Percentiles rank a stretch among this genome's conserved stretches.
These are phyloP conservation scores for Nymphalis c-album DNA, from an alignment of 2,888 invertebrate genomes.

Conservation along the genomic window DNA sequence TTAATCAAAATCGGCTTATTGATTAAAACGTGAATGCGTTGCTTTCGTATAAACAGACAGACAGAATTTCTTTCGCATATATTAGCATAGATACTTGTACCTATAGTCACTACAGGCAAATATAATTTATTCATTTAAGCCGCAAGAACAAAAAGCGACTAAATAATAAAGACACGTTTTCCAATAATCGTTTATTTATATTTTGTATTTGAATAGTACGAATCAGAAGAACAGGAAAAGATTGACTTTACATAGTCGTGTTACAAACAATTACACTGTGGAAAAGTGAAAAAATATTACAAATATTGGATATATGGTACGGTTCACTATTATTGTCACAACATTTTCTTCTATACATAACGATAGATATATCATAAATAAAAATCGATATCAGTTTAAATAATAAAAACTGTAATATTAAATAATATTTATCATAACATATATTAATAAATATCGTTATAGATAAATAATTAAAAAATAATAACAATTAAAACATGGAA, in stretches of 20 bases:
- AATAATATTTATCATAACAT: too few species aligned
- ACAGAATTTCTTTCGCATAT: too few species aligned
- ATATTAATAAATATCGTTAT: neutral
- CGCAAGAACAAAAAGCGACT: too few species aligned
- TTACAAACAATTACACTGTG: slow-evolving; percentile 53
- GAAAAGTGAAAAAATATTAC: slow-evolving; percentile 76
- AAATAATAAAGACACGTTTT: slow-evolving; percentile 11
- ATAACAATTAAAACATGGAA: neutral
- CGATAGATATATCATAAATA: neutral
- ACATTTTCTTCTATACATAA: slow-evolving; percentile 32
- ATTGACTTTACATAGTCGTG: slow-evolving; percentile 30
- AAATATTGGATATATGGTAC: slow-evolving; percentile 50
- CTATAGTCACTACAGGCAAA: too few species aligned
- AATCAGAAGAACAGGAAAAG: slow-evolving; percentile 41
- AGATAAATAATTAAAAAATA: neutral
- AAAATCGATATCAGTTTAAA: neutral
- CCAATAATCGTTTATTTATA: slow-evolving; percentile 32
- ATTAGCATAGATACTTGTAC: too few species aligned
- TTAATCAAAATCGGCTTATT: too few species aligned
- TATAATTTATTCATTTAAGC: too few species aligned
- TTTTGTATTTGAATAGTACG: slow-evolving; percentile 38
- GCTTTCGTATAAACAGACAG: too few species aligned
- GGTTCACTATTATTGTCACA: slow-evolving; percentile 67
- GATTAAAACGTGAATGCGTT: too few species aligned
- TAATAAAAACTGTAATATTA: neutral